phyloP scores from a whole-genome alignment of 37 sponge, comb jelly and placozoan species.

The Geodia barretti region DNA sequence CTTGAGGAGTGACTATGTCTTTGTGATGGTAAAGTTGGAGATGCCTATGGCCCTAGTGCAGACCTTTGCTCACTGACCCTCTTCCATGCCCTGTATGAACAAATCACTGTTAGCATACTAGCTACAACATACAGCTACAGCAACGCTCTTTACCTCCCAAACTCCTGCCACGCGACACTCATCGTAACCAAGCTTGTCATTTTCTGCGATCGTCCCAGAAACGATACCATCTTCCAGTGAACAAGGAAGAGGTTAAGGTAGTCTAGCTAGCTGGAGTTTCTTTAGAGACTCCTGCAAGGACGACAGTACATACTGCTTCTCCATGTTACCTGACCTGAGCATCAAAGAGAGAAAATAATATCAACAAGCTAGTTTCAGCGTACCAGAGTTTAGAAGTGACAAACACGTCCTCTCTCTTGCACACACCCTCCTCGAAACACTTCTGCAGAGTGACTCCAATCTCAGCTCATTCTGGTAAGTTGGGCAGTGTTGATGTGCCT shows the following conservation, averaged over 20 bases:
- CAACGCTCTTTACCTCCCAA: constrained; percentile 50
- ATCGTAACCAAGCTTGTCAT: constrained; percentile 52
- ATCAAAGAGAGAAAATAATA: no score
- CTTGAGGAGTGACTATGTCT: constrained; percentile 71
- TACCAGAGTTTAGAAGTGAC: constrained; percentile 89
- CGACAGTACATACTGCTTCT: constrained; percentile 65
- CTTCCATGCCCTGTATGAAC: constrained; percentile 68
- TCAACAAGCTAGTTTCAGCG: no score
- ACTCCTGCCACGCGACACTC: constrained; percentile 20
- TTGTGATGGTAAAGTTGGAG: constrained; percentile 88
- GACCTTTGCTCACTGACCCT: constrained; percentile 50
- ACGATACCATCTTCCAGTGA: constrained; percentile 49
- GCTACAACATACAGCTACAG: no score
- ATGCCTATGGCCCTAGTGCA: constrained; percentile 78
- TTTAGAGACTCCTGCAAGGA: constrained; percentile 68
- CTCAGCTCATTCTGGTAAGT: constrained; percentile 86
- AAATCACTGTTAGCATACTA: background rate
- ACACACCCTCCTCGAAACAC: constrained; percentile 78
- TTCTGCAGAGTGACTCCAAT: constrained; percentile 82
- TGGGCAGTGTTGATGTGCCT: constrained; percentile 87
- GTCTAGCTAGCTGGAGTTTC: constrained; percentile 84
- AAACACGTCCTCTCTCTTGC: constrained; percentile 85
- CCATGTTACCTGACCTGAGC: no score
- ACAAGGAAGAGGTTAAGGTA: constrained; percentile 90
- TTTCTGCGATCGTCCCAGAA: constrained; percentile 24